These are phyloP conservation scores for Microcebus ravelobensis DNA, from an alignment of 2,113 vertebrate species.

Conservation along the genomic window DNA sequence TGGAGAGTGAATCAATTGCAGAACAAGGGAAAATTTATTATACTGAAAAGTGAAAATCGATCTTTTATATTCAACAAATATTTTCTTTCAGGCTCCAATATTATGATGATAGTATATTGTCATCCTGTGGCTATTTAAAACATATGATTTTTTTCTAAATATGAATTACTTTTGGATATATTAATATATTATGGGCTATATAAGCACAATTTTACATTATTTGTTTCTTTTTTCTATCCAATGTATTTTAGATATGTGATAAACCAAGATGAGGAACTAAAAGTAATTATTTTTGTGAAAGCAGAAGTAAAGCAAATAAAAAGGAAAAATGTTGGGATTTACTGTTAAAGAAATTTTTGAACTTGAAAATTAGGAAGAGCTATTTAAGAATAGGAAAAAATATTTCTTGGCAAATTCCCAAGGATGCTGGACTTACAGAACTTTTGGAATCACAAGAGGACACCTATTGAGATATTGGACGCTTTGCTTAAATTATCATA, in stretches of 20 bases:
- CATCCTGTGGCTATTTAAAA: background rate
- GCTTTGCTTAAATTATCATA: background rate
- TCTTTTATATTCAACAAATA: background rate
- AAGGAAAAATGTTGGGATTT: background rate
- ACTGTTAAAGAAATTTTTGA: background rate
- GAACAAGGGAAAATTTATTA: background rate
- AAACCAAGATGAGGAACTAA: background rate
- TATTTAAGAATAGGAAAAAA: background rate
- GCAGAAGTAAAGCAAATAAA: background rate
- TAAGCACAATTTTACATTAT: background rate
- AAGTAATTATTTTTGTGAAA: constrained; percentile 25
- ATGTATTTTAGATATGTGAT: background rate
- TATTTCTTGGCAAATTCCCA: background rate
- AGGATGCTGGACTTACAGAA: background rate
- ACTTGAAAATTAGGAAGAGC: background rate
- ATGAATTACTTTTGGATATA: background rate
- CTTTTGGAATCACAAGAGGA: background rate
- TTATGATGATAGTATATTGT: background rate
- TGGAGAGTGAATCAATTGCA: background rate
- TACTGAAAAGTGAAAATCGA: background rate
- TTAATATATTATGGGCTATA: background rate
- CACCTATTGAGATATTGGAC: background rate
- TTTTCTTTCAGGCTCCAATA: background rate
- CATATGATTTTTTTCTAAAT: background rate
- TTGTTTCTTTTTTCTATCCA: background rate